These are phyloP conservation scores for Probaryconus sp. DNA, from an alignment of 1,140 invertebrate genomes.

Conservation along the genomic window DNA sequence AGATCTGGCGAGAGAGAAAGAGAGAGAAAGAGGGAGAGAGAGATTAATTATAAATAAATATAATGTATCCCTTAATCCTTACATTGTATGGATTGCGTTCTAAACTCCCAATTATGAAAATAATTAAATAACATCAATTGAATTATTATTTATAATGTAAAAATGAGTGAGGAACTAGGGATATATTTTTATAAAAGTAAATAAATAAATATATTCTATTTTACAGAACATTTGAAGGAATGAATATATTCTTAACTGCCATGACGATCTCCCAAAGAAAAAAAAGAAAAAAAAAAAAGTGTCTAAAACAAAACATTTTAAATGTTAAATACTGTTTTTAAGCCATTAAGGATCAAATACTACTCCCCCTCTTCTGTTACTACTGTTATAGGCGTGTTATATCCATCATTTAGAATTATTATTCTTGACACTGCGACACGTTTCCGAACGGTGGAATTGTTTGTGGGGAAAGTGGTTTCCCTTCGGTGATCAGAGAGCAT, in stretches of 20 bases:
- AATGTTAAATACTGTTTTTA: constrained; percentile 8
- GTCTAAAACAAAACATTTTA: constrained; percentile 1
- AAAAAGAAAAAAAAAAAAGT: no score
- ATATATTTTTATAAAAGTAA: constrained; percentile 8
- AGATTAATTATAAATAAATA: not conserved
- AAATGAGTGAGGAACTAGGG: no score
- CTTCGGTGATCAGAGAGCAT: no score
- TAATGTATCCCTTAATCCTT: constrained; percentile 18
- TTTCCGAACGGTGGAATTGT: no score
- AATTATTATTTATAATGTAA: no score
- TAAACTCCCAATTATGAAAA: no score
- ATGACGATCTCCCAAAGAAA: constrained; percentile 50
- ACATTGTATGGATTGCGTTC: constrained; percentile 1
- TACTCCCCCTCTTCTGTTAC: no score
- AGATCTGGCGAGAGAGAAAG: constrained; percentile 14
- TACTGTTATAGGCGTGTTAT: no score
- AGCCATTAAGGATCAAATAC: not conserved
- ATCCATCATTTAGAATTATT: no score
- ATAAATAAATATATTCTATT: not conserved
- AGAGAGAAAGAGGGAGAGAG: constrained; percentile 42
- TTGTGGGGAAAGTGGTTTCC: no score
- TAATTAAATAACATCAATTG: no score
- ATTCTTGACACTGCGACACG: no score
- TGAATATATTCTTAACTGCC: constrained; percentile 12
- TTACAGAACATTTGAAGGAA: not conserved